These are phyloP conservation scores for Nematopogon swammerdamellus DNA, from an alignment of 2,888 invertebrate species.

Conservation along the genomic window DNA sequence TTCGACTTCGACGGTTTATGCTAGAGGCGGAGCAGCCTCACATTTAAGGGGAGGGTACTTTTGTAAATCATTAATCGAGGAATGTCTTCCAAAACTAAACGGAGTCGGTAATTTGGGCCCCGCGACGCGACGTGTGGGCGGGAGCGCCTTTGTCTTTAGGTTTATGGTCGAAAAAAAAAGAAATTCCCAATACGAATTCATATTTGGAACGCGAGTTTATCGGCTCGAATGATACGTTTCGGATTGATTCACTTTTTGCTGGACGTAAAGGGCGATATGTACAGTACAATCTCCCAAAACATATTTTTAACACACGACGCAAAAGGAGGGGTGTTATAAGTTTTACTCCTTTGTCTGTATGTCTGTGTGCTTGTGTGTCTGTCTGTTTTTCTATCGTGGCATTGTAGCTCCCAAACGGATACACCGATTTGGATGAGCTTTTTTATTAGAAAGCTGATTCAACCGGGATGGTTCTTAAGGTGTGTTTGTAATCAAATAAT, in stretches of 20 bases:
- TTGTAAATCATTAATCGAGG: slow-evolving; percentile 51
- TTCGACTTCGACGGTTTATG: slow-evolving; percentile 33
- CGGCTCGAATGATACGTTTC: not conserved
- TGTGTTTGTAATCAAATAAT: no score
- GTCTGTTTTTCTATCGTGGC: no score
- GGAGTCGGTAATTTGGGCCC: slow-evolving; percentile 43
- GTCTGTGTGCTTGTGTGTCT: no score
- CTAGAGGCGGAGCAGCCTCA: slow-evolving; percentile 48
- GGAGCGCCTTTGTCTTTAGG: slow-evolving; percentile 47
- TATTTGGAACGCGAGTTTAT: not conserved
- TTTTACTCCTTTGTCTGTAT: no score
- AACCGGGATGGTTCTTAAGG: no score
- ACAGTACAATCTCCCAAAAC: no score
- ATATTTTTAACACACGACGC: no score
- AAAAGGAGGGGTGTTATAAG: no score
- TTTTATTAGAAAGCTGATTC: no score
- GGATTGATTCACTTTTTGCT: not conserved
- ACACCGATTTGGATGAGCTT: no score
- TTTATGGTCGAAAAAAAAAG: slow-evolving; percentile 33
- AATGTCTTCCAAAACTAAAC: slow-evolving; percentile 42
- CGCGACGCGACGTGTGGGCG: slow-evolving; percentile 34
- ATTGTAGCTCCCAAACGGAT: no score
- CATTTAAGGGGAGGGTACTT: slow-evolving; percentile 54
- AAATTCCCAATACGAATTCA: slow-evolving; percentile 9
- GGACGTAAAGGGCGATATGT: no score